Conservation (phyloP, 2,888 invertebrate species). For the Anthrax anthrax region DNA sequence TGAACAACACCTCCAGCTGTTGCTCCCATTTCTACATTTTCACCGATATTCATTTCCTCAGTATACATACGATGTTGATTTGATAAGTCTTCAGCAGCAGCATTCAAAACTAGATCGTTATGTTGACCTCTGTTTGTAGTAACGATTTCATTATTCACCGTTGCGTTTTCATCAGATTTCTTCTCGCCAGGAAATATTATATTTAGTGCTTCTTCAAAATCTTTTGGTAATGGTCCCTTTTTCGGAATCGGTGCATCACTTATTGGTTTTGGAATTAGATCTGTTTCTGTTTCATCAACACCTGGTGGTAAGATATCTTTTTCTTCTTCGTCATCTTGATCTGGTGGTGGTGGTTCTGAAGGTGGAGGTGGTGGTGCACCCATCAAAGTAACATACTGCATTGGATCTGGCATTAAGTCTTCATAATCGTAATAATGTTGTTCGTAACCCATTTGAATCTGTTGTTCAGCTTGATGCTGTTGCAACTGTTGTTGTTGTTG, state of each 20-base stretch:
- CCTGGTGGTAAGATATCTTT: constrained; percentile 31
- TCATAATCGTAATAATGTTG: constrained; percentile 33
- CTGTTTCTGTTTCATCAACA: constrained; percentile 31
- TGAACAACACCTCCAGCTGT: background rate
- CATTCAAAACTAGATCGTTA: too few relatives aligned
- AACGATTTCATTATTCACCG: background rate
- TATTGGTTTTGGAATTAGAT: constrained; percentile 34
- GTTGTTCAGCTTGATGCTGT: background rate
- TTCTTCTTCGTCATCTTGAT: constrained; percentile 17
- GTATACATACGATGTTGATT: background rate
- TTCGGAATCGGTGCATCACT: constrained; percentile 33
- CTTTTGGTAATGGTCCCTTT: constrained; percentile 40
- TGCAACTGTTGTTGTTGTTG: background rate
- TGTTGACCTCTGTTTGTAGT: background rate
- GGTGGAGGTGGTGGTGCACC: constrained; percentile 32
- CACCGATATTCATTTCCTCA: background rate
- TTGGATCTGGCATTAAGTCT: constrained; percentile 35
- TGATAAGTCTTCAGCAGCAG: background rate
- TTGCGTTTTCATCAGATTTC: constrained; percentile 18
- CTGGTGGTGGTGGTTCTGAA: constrained; percentile 19
- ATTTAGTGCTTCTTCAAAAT: constrained; percentile 44
- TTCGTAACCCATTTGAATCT: constrained; percentile 20
- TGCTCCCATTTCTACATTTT: background rate
- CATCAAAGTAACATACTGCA: constrained; percentile 33
- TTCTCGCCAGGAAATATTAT: constrained; percentile 43